phyloP scores from a whole-genome alignment of 2,888 invertebrate genomes.

The Dione juno region DNA sequence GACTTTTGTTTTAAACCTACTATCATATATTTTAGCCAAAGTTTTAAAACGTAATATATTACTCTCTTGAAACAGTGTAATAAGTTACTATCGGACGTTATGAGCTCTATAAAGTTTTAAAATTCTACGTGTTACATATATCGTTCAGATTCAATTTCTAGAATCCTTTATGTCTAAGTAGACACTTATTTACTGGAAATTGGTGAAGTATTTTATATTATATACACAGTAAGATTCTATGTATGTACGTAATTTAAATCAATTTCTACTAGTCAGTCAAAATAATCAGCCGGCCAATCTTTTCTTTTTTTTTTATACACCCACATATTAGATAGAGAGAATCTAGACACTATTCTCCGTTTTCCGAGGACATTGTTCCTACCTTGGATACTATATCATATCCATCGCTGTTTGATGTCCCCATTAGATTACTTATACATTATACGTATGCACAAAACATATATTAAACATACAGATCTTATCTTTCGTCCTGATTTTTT shows the following conservation, averaged over 20 bases:
- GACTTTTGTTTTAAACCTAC: not conserved
- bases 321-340: too few species aligned
- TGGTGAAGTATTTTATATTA: too few species aligned
- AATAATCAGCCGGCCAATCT: too few species aligned
- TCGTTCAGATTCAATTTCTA: not conserved
- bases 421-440: not conserved
- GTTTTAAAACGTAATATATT: not conserved
- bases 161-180: not conserved
- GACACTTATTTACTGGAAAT: too few species aligned
- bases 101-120: conserved; percentile 17
- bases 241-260: too few species aligned
- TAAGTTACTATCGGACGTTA: conserved; percentile 24
- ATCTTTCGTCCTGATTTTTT: not conserved
- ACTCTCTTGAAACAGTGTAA: conserved; percentile 27
- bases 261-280: too few species aligned
- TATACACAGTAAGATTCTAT: too few species aligned
- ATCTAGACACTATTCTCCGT: too few species aligned
- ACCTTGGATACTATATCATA: too few species aligned
- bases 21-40: not conserved
- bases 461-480: not conserved
- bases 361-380: too few species aligned
- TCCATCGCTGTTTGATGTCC: too few species aligned
- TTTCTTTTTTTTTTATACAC: too few species aligned
- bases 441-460: not conserved
- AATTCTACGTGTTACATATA: conserved; percentile 13